These are phyloP conservation scores for Nebria brevicollis DNA, from an alignment of 2,888 invertebrate genomes.

Conservation along the genomic window DNA sequence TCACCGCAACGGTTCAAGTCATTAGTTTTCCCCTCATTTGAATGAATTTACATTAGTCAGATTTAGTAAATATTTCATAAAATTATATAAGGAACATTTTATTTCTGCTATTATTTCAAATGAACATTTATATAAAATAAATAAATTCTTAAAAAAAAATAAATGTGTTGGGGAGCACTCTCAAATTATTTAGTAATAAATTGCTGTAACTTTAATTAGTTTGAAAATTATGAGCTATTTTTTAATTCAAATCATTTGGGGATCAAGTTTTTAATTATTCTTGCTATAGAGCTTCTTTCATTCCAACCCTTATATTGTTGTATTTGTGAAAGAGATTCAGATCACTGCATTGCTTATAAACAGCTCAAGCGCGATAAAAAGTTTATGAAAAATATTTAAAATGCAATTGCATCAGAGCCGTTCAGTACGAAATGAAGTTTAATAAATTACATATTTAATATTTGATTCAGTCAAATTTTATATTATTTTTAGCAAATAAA, in stretches of 20 bases:
- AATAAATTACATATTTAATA: no score
- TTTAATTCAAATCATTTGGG: slow-evolving; percentile 6
- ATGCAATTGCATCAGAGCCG: no score
- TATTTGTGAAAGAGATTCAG: no score
- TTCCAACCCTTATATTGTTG: no score
- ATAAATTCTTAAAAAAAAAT: background rate
- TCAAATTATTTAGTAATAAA: slow-evolving; percentile 19
- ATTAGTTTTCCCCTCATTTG: slow-evolving; percentile 11
- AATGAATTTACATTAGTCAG: slow-evolving; percentile 10
- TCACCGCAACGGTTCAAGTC: background rate
- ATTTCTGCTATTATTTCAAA: no score
- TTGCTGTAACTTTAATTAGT: slow-evolving; percentile 17
- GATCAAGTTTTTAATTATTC: slow-evolving; percentile 17
- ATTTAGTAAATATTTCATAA: background rate
- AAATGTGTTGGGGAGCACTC: background rate
- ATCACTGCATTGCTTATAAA: no score
- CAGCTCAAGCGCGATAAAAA: no score
- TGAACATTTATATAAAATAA: no score
- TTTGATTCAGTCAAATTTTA: no score
- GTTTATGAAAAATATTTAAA: no score
- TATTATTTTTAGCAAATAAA: no score
- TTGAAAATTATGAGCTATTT: slow-evolving; percentile 9
- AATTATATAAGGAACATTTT: background rate
- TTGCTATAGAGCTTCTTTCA: background rate
- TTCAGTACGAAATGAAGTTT: no score